Evolutionary conservation across 2,797 vertebrate genomes (phyloP), one percentile per base, ranked within the genome.

Genomic region (Acipenser oxyrinchus): DNA sequence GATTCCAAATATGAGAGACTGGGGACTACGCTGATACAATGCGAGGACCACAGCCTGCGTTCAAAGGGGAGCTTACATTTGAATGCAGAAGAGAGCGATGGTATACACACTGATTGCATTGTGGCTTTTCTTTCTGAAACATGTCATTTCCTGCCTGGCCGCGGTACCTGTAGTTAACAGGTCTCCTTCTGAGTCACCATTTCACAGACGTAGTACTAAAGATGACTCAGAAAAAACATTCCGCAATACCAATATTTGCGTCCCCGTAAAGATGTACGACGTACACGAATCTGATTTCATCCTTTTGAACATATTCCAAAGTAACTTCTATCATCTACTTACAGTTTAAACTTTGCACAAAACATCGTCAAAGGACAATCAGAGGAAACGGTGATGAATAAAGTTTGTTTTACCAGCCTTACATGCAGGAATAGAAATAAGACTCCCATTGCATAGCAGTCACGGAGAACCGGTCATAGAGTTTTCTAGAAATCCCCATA

Each of bases 161-260:
- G 78, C 82, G 73, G 82, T 76, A 82, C 77, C 81, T 73, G 76
- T 77, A 76, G 76, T 87, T 87, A 86, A 79, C 81, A 89, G 86
- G 80, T 84, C 79, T 83, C 83, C 75, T 83, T 90, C 87, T 95
- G 93, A 95, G 85, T 95, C 93, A 96, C 81, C 71, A 8, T 83
- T 82, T 79, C 89, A 81, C 81, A 85, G 86, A 85, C 10, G 79
- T 76, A 71, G 86, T 87, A 78, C 65, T 71, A 86, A 87, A 83
- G 89, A 93, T 94, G 92, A 94, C 84, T 95, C 89, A 93, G 83
- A 91, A 84, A 72, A 37, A 37, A 86, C 86, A 76, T 90, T 88
- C 87, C 87, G 84, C 82, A 84, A 79, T 73, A 58, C 74, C 70
- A 80, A 82, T 81, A 80, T 75, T 71, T 75, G 76, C 78, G 74